These are phyloP conservation scores for Brachystomella parvula DNA, from an alignment of 1,140 invertebrate genomes.

Conservation along the genomic window DNA sequence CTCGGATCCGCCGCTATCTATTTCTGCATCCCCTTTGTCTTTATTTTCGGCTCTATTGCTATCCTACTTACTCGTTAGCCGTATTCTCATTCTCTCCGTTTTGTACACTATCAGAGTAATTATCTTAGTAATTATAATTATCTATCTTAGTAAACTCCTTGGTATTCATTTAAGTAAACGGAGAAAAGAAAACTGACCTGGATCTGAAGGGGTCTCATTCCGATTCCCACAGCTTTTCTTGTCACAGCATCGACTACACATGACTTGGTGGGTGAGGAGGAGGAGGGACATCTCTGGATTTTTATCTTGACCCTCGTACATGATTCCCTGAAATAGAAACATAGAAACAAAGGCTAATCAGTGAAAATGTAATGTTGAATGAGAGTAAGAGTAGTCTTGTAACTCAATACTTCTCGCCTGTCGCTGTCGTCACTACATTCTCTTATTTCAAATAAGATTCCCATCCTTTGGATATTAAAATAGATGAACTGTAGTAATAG, in stretches of 20 bases:
- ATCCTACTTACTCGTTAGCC: too few relatives aligned
- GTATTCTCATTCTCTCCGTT: too few relatives aligned
- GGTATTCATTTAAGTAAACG: too few relatives aligned
- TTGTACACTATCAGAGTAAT: too few relatives aligned
- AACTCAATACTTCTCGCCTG: neutral
- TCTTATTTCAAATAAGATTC: neutral
- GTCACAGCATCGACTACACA: constrained; percentile 95
- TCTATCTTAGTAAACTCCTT: too few relatives aligned
- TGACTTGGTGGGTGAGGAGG: constrained; percentile 86
- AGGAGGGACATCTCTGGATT: constrained; percentile 99
- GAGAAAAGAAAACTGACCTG: too few relatives aligned
- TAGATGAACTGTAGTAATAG: neutral
- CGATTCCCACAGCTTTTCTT: constrained; percentile 99
- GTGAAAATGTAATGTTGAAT: neutral
- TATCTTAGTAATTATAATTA: too few relatives aligned
- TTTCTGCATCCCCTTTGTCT: too few relatives aligned
- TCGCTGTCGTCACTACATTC: neutral
- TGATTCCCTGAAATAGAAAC: constrained; percentile 73
- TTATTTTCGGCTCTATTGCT: too few relatives aligned
- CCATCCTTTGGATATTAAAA: neutral
- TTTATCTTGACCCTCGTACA: constrained; percentile 99
- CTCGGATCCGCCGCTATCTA: too few relatives aligned
- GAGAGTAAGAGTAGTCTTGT: neutral
- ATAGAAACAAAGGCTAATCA: neutral
- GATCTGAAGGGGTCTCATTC: constrained; percentile 99